Base-by-base conservation (phyloP, 2,797 vertebrate species). In the Takifugu rubripes region DNA sequence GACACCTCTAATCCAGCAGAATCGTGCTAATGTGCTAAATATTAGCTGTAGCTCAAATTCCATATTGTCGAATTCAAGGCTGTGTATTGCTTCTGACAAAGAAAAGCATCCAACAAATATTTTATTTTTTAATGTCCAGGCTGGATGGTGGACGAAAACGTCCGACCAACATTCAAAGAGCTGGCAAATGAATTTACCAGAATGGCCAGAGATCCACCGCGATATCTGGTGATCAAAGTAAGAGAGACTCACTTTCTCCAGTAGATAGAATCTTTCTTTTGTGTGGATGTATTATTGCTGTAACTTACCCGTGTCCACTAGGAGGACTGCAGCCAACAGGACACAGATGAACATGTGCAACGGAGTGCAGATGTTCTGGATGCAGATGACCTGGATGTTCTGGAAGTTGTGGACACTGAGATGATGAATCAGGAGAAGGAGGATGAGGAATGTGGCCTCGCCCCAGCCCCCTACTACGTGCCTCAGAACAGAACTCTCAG, bases 121-220 rank as follows among this genome's bases (percentile, higher is more conserved):
- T 57, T 7, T 17, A 11, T 46, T 56, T 55, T 27, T 67, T 46
- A 0, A 44, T 63, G 47, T 68, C 25, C 74, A 97, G 96, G 96
- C 68, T 98, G 96, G 96, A 98, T 98, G 96, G 96, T 97, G 59
- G 96, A 98, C 46, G 95, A 97, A 81, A 98, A 97, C 69, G 93
- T 97, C 58, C 94, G 96, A 15, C 96, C 96, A 25, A 98, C 96
- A 29, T 98, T 98, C 82, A 98, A 97, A 84, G 96, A 98, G 76
- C 83, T 98, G 65, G 96, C 94, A 3, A 96, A 88, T 76, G 96
- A 97, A 77, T 98, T 98, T 69, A 96, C 95, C 5, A 92, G 94
- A 60, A 98, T 98, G 96, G 96, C 96, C 42, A 91, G 96, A 31
- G 96, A 98, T 77, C 96, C 96, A 0, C 93, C 91, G 7, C 92